These are phyloP conservation scores for Elmis aenea DNA, from an alignment of 2,888 invertebrate species.

Conservation along the genomic window DNA sequence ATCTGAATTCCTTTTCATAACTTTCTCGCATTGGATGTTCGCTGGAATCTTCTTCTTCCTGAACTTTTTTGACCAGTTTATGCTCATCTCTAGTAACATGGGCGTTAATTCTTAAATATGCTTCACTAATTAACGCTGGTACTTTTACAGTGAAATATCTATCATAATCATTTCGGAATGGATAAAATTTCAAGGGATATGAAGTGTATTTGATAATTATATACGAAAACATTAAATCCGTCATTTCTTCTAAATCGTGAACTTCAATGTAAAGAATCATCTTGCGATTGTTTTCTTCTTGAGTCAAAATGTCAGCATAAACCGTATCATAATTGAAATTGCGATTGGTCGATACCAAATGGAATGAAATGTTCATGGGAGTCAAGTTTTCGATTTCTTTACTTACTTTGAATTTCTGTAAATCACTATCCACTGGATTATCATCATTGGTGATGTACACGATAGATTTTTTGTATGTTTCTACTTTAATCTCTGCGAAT, in stretches of 20 bases:
- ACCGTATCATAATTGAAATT: slow-evolving; percentile 9
- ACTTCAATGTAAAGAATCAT: slow-evolving; percentile 5
- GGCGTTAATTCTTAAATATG: slow-evolving; percentile 6
- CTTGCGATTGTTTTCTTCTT: slow-evolving; percentile 7
- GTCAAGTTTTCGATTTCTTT: slow-evolving; percentile 13
- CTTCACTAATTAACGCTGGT: slow-evolving; percentile 4
- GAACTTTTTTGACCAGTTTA: slow-evolving; percentile 13
- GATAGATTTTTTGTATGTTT: slow-evolving; percentile 12
- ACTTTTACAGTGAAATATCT: slow-evolving; percentile 8
- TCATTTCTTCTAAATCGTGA: slow-evolving; percentile 1
- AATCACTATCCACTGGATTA: slow-evolving; percentile 13
- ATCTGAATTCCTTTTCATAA: slow-evolving; percentile 1
- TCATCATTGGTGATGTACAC: slow-evolving; percentile 16
- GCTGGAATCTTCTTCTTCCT: too few species aligned
- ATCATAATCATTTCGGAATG: slow-evolving; percentile 9
- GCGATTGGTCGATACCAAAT: slow-evolving; percentile 10
- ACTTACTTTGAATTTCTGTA: slow-evolving; percentile 8
- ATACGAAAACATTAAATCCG: slow-evolving; percentile 4
- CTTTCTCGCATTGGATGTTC: neutral
- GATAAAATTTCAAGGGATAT: slow-evolving; percentile 12
- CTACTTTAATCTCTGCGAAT: slow-evolving; percentile 7
- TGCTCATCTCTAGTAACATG: slow-evolving; percentile 15
- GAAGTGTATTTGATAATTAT: slow-evolving; percentile 7
- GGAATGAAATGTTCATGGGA: slow-evolving; percentile 7
- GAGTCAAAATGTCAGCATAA: slow-evolving; percentile 8